Conservation (phyloP, 2,888 invertebrate species). For the Dynastes hyllus region DNA sequence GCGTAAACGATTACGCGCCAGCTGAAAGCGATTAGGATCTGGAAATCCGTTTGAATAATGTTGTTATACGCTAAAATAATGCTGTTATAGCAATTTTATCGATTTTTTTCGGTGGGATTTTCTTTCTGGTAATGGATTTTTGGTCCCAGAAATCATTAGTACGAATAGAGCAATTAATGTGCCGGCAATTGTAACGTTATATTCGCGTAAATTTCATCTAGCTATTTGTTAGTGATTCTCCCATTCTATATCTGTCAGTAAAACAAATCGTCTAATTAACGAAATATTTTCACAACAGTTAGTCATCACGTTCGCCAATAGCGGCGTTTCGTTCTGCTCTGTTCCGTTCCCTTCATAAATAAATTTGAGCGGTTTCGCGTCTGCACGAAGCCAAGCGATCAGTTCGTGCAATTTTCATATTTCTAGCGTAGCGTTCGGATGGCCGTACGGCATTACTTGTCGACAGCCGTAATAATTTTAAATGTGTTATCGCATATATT, state of each 20-base stretch:
- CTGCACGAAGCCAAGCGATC: neutral
- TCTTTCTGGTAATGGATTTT: too few relatives aligned
- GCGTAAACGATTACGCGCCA: too few relatives aligned
- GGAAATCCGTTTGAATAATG: too few relatives aligned
- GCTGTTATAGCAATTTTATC: too few relatives aligned
- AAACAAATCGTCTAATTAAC: conserved; percentile 37
- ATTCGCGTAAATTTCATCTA: neutral
- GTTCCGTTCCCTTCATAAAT: conserved; percentile 13
- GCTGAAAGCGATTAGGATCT: too few relatives aligned
- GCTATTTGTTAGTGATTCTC: neutral
- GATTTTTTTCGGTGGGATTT: too few relatives aligned
- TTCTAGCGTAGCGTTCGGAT: neutral
- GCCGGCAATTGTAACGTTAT: neutral
- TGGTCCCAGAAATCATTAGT: too few relatives aligned
- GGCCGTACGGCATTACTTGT: neutral
- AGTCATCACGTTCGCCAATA: neutral
- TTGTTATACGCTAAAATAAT: too few relatives aligned
- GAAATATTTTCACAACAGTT: conserved; percentile 31
- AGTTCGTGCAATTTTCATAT: conserved; percentile 29
- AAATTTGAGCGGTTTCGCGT: conserved; percentile 17
- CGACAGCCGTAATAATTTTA: conserved; percentile 38
- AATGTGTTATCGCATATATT: conserved; percentile 29
- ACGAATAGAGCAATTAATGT: too few relatives aligned
- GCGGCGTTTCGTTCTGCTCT: neutral
- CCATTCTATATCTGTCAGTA: neutral